A percentile compares a stretch with the other conserved stretches of the same genome.
phyloP scores from a whole-genome alignment of 2,888 invertebrate genomes.

The Yponomeuta evonymella region DNA sequence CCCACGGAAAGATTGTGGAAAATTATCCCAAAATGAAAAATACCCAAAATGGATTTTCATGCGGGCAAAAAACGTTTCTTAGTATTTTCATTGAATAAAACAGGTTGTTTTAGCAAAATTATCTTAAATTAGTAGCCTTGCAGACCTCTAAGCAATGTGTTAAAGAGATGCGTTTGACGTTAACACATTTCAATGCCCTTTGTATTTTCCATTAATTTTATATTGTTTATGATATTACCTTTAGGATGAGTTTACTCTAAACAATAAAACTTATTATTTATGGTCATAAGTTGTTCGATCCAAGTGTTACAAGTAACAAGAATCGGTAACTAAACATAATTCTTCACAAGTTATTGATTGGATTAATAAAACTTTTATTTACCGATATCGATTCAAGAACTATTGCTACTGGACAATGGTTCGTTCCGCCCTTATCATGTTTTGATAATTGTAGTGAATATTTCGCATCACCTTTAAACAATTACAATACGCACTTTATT shows the following conservation, averaged over 20 bases:
- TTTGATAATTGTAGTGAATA: background rate
- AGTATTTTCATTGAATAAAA: too few relatives aligned
- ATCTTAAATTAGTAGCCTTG: too few relatives aligned
- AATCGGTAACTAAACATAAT: background rate
- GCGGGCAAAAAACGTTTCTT: too few relatives aligned
- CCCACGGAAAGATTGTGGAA: too few relatives aligned
- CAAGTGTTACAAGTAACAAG: background rate
- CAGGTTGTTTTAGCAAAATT: too few relatives aligned
- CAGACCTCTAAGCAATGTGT: too few relatives aligned
- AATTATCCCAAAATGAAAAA: too few relatives aligned
- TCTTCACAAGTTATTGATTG: background rate
- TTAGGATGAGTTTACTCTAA: background rate
- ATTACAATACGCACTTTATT: background rate
- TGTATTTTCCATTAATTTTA: too few relatives aligned
- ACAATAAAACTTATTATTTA: background rate
- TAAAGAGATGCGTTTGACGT: too few relatives aligned
- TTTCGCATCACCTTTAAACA: background rate
- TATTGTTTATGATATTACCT: background rate
- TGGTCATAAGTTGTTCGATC: background rate
- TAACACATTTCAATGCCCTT: too few relatives aligned
- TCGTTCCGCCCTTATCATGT: background rate
- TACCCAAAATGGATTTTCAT: too few relatives aligned
- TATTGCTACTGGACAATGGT: background rate
- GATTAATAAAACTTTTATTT: slow-evolving; percentile 1
- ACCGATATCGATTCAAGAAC: background rate